A percentile compares a stretch with the other conserved stretches of the same genome.
phyloP scores from a whole-genome alignment of 2,113 vertebrate genomes.

The Eulemur macaco region DNA sequence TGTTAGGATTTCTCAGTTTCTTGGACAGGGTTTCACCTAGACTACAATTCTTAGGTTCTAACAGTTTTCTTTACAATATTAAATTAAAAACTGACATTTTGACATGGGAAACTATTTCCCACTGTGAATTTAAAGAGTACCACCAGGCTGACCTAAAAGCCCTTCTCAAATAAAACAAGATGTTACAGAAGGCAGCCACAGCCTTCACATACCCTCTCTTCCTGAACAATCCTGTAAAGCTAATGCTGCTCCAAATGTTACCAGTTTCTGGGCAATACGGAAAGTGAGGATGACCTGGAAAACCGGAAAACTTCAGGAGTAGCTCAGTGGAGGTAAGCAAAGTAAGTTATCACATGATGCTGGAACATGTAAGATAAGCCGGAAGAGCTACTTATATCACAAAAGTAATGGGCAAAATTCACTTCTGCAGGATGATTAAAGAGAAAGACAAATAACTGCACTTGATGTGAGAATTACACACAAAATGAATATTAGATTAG shows the following conservation, averaged over 20 bases:
- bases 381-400: not conserved
- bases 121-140: not conserved
- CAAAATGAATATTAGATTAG: not conserved
- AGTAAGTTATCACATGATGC: not conserved
- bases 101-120: not conserved
- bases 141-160: not conserved
- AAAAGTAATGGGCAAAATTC: not conserved
- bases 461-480: not conserved
- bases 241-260: not conserved
- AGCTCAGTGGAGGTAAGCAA: not conserved
- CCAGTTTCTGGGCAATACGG: not conserved
- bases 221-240: not conserved
- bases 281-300: not conserved
- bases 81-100: not conserved
- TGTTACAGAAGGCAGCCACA: not conserved
- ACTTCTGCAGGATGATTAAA: not conserved
- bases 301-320: not conserved
- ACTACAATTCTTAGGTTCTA: not conserved
- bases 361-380: not conserved
- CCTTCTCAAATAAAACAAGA: not conserved
- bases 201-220: not conserved
- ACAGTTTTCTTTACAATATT: not conserved
- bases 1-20: not conserved
- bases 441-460: not conserved
- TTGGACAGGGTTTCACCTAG: not conserved